phyloP scores from a whole-genome alignment of 2,888 invertebrate species.

The Tenthredo scrophulariae region DNA sequence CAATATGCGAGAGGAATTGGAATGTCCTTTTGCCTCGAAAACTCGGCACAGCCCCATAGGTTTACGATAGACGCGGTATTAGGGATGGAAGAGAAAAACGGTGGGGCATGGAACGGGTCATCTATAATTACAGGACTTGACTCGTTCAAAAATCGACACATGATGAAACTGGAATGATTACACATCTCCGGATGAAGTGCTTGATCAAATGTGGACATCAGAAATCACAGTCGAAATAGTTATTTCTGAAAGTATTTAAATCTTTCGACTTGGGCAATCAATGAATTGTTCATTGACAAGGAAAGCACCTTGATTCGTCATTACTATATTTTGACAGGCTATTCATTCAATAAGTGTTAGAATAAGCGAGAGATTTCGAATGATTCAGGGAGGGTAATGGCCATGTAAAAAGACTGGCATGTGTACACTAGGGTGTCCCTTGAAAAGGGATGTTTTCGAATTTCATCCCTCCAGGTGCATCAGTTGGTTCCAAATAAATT shows the following conservation, averaged over 20 bases:
- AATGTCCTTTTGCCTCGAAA: conserved; percentile 19
- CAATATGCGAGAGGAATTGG: conserved; percentile 33
- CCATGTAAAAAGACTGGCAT: no score
- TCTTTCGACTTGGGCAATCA: background rate
- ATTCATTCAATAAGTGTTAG: no score
- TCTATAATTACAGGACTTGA: background rate
- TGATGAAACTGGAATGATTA: background rate
- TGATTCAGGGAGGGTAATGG: no score
- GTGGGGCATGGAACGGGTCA: background rate
- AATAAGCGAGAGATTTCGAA: no score
- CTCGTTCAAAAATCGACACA: background rate
- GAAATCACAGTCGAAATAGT: background rate
- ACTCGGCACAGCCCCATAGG: background rate
- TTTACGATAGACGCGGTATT: background rate
- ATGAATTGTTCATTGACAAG: background rate
- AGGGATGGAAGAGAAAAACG: background rate
- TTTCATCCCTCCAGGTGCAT: no score
- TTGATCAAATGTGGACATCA: background rate
- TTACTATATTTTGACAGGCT: no score
- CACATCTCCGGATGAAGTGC: background rate
- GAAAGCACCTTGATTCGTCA: no score
- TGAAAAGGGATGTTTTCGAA: no score
- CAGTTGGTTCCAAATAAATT: no score
- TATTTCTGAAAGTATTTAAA: background rate
- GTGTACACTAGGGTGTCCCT: no score